A percentile compares a stretch with the other conserved stretches of the same genome.
Conservation (phyloP, 2,888 invertebrate species). For the Leistus spinibarbis region DNA sequence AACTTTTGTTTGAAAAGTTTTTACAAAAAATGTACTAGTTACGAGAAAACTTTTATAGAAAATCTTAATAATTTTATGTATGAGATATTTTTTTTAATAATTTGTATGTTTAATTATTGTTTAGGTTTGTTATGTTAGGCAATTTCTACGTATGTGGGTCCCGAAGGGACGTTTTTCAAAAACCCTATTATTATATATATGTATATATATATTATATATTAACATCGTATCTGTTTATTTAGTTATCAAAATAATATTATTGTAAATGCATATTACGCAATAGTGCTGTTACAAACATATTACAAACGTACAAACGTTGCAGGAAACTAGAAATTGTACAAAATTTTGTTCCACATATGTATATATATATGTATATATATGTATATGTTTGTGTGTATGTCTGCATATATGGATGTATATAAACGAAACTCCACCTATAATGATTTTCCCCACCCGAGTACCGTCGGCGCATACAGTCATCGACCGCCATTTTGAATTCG, state of each 20-base stretch:
- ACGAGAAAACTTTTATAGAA: too few relatives aligned
- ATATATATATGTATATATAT: not conserved
- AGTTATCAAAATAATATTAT: not conserved
- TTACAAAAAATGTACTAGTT: too few relatives aligned
- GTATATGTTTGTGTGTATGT: not conserved
- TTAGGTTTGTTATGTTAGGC: too few relatives aligned
- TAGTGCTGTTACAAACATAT: too few relatives aligned
- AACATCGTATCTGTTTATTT: not conserved
- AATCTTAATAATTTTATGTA: too few relatives aligned
- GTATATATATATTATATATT: not conserved
- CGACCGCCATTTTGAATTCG: slow-evolving; percentile 35
- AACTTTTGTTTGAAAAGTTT: too few relatives aligned
- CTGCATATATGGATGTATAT: not conserved
- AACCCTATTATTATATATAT: not conserved
- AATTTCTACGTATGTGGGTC: too few relatives aligned
- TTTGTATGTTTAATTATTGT: too few relatives aligned
- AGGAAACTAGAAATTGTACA: not conserved
- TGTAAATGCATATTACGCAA: not conserved
- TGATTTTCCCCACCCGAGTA: slow-evolving; percentile 16
- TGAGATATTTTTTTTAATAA: too few relatives aligned
- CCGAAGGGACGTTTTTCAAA: too few relatives aligned
- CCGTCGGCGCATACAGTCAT: slow-evolving; percentile 20
- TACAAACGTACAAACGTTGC: not conserved
- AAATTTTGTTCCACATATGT: slow-evolving; percentile 13
- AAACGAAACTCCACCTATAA: slow-evolving; percentile 20